Evolutionary conservation across 2,888 invertebrate species (phyloP).

Genomic region (Notodonta dromedarius): DNA sequence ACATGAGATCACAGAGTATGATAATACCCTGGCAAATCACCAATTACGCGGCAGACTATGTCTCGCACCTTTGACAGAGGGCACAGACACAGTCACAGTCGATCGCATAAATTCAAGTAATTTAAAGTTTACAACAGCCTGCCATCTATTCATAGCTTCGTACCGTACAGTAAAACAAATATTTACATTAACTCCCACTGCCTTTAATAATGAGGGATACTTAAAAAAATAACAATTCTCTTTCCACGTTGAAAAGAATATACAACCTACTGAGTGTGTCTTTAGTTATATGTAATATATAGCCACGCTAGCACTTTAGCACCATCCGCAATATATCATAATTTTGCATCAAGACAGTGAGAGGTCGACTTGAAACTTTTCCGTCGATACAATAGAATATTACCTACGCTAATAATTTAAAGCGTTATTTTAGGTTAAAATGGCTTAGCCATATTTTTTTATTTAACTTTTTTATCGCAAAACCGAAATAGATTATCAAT

Average conservation of each 20-base stretch:
- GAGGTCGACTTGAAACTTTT: conserved; percentile 75
- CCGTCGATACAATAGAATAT: conserved; percentile 69
- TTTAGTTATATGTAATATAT: conserved; percentile 29
- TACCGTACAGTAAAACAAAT: conserved; percentile 60
- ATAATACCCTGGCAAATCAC: conserved; percentile 73
- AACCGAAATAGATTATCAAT: conserved; percentile 36
- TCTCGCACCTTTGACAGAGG: conserved; percentile 37
- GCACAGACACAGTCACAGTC: conserved; percentile 44
- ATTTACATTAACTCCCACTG: conserved; percentile 76
- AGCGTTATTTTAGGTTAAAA: conserved; percentile 67
- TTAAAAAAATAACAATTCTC: conserved; percentile 31
- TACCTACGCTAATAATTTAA: conserved; percentile 71
- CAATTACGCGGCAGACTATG: conserved; percentile 57
- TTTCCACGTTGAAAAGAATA: conserved; percentile 38
- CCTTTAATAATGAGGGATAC: conserved; percentile 38
- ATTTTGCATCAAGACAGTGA: conserved; percentile 65
- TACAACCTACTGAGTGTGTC: conserved; percentile 57
- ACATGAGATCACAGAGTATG: conserved; percentile 83
- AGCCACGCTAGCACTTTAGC: conserved; percentile 54
- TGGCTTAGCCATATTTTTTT: conserved; percentile 65
- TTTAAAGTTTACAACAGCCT: conserved; percentile 68
- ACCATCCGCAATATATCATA: conserved; percentile 54
- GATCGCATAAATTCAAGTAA: conserved; percentile 56
- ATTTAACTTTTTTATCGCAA: conserved; percentile 36
- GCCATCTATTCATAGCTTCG: conserved; percentile 60